Evolutionary conservation across 2,888 invertebrate genomes (phyloP), one percentile per base, ranked within the genome.

Genomic region (Elegia similella): DNA sequence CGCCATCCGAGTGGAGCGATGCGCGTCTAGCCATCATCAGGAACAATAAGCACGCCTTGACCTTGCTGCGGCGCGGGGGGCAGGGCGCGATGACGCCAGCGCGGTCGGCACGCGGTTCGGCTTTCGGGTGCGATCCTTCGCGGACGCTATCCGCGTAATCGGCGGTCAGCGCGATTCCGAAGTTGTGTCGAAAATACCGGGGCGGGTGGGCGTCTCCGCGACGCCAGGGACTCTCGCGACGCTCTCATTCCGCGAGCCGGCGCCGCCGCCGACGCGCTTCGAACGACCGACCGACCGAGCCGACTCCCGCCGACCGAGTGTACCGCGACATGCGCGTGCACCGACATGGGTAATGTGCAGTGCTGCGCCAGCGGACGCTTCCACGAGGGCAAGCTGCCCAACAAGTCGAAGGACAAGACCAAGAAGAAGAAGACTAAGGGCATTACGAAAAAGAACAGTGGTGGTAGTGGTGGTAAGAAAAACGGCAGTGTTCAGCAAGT

Each of bases 111-210:
- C 82, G 83, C 84, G 78, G 76, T 79, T 85, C 79, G 88, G 89
- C 91, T 91, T 90, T 91, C 90, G 91, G 90, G 88, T 87, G 88
- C 88, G 88, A 91, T 89, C 89, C 90, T 88, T 84, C 84, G 87
- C 78, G 85, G 84, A 83, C 85, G 84, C 81, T 82, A 89, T 91
- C 87, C 90, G 90, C 88, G 88, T 90, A 86, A 87, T 86, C 86
- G 85, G 88, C 76, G 88, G 86, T 86, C 84, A 87, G 82, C 78
- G 85, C 75, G 78, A 82, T 79, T 84, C 80, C 76, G 75, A 82
- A 84, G 76, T 84, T 78, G 72, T 79, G 84, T 84, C 84, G 73
- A 87, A 88, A 88, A 87, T 86, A 86, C 77, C 83, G 82, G 80
- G 78, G 76, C 82, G 82, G 84, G 86, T 82, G 86, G 84, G 86